These are phyloP conservation scores for Arenicola marina DNA, from an alignment of 2,888 invertebrate species.

Conservation along the genomic window DNA sequence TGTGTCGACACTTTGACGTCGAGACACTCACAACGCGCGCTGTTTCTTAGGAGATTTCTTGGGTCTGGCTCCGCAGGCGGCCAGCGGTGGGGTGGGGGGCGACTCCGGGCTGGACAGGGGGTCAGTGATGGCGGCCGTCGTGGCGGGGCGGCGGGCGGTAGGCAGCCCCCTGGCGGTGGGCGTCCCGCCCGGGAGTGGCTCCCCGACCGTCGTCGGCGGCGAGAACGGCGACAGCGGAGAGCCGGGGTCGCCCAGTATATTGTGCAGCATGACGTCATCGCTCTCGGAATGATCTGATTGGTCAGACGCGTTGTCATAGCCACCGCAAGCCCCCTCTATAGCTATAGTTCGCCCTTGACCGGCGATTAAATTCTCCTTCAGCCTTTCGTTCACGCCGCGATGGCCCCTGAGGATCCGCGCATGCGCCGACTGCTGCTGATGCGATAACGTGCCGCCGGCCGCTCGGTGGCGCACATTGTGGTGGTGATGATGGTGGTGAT, in stretches of 20 bases:
- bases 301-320: neutral
- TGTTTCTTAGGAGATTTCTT: slow-evolving; percentile 3
- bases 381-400: too few species aligned
- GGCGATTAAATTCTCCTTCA: too few species aligned
- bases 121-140: neutral
- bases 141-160: neutral
- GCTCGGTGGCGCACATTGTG: too few species aligned
- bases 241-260: neutral
- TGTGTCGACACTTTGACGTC: too few species aligned
- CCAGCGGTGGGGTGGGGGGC: neutral
- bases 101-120: slow-evolving; percentile 2
- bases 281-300: neutral
- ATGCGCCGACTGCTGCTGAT: too few species aligned
- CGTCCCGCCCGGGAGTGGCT: too few species aligned
- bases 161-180: neutral
- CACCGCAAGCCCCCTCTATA: slow-evolving; percentile 3
- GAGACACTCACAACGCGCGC: slow-evolving; percentile 2
- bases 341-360: too few species aligned
- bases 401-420: too few species aligned
- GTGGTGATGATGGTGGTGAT: too few species aligned
- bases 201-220: neutral
- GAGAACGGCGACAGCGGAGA: neutral
- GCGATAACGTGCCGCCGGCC: too few species aligned
- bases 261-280: neutral
- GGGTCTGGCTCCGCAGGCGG: neutral